A percentile compares a stretch with the other conserved stretches of the same genome.
These are phyloP conservation scores for Cuculus canorus DNA, from an alignment of 2,797 vertebrate genomes.

Conservation along the genomic window DNA sequence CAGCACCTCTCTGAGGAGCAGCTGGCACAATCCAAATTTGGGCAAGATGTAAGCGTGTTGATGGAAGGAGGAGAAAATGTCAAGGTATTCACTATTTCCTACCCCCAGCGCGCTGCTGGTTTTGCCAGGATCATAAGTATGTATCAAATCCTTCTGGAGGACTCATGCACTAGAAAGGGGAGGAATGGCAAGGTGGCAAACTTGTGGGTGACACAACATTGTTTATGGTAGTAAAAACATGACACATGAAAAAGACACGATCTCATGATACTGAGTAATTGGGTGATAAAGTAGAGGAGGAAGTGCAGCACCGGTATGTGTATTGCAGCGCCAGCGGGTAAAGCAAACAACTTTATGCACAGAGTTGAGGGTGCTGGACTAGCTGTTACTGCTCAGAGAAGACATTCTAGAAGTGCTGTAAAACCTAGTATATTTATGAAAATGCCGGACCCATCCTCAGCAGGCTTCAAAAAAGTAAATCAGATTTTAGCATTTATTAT, in stretches of 20 bases:
- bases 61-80: not conserved
- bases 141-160: not conserved
- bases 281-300: not conserved
- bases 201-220: not conserved
- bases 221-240: constrained; percentile 35
- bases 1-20: constrained; percentile 7
- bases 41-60: not conserved
- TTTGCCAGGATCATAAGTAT: not conserved
- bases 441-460: not conserved
- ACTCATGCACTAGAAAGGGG: not conserved
- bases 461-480: not conserved
- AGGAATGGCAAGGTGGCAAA: constrained; percentile 22
- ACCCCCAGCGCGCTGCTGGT: not conserved
- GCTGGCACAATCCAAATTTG: not conserved
- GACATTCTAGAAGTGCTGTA: not conserved
- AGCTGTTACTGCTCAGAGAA: not conserved
- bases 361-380: not conserved
- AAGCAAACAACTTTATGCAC: not conserved
- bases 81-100: not conserved
- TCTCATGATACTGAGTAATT: constrained; percentile 44
- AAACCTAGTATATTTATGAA: not conserved
- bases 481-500: not conserved
- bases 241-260: not conserved
- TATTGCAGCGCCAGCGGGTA: not conserved
- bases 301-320: not conserved